Evolutionary conservation across 1,140 invertebrate genomes (phyloP).

Genomic region (Aphelenchoides besseyi): DNA sequence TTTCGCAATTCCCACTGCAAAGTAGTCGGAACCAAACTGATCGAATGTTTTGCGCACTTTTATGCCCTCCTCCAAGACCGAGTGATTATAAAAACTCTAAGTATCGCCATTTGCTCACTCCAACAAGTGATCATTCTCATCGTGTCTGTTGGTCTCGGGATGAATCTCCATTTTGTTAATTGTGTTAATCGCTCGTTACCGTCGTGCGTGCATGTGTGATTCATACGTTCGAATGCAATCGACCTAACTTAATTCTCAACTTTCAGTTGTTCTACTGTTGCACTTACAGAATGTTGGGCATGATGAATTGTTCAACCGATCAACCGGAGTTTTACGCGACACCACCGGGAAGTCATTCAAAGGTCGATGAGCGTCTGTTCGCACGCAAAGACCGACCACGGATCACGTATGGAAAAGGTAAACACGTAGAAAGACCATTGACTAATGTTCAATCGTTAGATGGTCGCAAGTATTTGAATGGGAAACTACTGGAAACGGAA

Average conservation of each 20-base stretch:
- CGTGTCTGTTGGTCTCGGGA: too few species aligned
- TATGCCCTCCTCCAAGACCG: neutral
- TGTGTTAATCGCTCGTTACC: neutral
- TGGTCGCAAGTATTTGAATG: neutral
- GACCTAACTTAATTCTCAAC: neutral
- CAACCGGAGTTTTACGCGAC: conserved; percentile 13
- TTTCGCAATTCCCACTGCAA: too few species aligned
- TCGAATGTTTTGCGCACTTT: neutral
- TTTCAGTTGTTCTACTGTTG: too few species aligned
- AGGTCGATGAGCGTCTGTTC: neutral
- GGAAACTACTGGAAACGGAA: conserved; percentile 10
- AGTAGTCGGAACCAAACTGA: neutral
- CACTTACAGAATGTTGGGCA: conserved; percentile 15
- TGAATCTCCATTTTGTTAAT: too few species aligned
- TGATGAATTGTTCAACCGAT: conserved; percentile 19
- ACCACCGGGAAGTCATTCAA: neutral
- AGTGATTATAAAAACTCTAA: neutral
- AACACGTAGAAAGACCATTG: too few species aligned
- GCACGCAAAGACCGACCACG: neutral
- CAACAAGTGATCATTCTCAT: too few species aligned
- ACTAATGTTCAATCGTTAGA: neutral
- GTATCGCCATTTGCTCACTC: neutral
- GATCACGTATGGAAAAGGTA: conserved; percentile 6
- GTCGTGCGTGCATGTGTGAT: neutral
- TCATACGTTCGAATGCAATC: neutral